Base-by-base conservation (phyloP, 1,140 invertebrate species). In the Drosophila gunungcola region DNA sequence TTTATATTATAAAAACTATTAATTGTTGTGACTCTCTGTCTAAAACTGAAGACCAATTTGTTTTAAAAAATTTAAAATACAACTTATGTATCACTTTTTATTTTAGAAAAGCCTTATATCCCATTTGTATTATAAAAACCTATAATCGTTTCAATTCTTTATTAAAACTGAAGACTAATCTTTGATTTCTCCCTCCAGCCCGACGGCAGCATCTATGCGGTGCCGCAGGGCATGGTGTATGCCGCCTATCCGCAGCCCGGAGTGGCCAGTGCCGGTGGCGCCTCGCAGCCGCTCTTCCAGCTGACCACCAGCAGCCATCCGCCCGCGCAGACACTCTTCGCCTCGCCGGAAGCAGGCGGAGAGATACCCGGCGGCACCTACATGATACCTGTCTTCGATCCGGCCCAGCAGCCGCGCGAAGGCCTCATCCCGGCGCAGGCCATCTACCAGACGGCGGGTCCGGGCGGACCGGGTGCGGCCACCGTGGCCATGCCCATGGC, bases 351-450 rank as follows among this genome's bases (percentile, higher is more conserved):
- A 34, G 72, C 76, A 9, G 65, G 84, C 45, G 84, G 79, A 49
- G 84, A 92, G 48, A 64, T 92, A 25, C 69, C 86, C 43, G 90
- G 83, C 49, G 81, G 91, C 65, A 88, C 84, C 79, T 92, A 91
- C 83, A 91, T 92, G 72, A 91, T 92, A 91, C 91, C 91, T 74
- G 90, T 92, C 72, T 92, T 79, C 74, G 91, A 92, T 80, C 85
- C 91, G 57, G 67, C 83, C 43, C 77, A 90, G 57, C 89, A 85
- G 72, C 91, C 82, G 48, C 75, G 77, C 43, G 89, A 90, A 55
- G 63, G 88, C 27, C 57, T 92, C 1, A 83, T 92, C 61, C 84
- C 84, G 48, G 78, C 91, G 9, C 91, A 92, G 74, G 78, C 91
- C 39, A 88, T 92, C 38, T 92, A 92, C 73, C 90, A 86, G 51